Percentiles rank a stretch among this genome's conserved stretches.
phyloP scores from a whole-genome alignment of 2,113 vertebrate species.

The Xenopus laevis region DNA sequence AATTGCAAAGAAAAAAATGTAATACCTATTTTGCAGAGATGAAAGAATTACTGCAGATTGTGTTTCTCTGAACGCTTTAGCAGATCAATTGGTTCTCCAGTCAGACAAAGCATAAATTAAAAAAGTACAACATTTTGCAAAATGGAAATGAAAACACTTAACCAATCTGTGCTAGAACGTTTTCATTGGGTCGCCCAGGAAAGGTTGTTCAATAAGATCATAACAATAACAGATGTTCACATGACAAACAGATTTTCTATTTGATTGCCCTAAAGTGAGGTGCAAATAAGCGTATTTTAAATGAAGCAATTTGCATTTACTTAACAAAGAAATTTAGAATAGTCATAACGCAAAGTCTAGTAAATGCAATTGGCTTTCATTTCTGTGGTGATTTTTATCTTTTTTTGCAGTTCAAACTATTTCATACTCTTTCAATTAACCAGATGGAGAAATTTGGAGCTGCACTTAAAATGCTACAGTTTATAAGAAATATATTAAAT shows the following conservation, averaged over 20 bases:
- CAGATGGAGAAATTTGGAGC: constrained; percentile 43
- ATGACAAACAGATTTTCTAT: constrained; percentile 41
- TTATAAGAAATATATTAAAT: constrained; percentile 30
- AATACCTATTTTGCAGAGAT: constrained; percentile 45
- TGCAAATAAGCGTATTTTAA: constrained; percentile 40
- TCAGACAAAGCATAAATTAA: constrained; percentile 40
- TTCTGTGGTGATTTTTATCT: constrained; percentile 40
- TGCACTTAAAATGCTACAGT: constrained; percentile 27
- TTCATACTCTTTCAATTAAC: constrained; percentile 44
- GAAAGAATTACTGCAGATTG: constrained; percentile 46
- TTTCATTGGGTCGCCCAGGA: constrained; percentile 3
- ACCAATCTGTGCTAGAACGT: constrained; percentile 12
- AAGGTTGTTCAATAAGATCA: constrained; percentile 26
- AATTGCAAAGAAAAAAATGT: constrained; percentile 27
- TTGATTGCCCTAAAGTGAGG: constrained; percentile 40
- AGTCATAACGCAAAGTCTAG: constrained; percentile 21
- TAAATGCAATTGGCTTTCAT: constrained; percentile 35
- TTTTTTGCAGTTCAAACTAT: constrained; percentile 35
- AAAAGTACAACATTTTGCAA: constrained; percentile 27
- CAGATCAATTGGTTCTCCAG: constrained; percentile 44
- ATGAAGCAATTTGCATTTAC: constrained; percentile 43
- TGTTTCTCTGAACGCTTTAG: constrained; percentile 37
- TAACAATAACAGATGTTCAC: constrained; percentile 35
- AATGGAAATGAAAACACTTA: constrained; percentile 33
- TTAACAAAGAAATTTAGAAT: constrained; percentile 32